Base-by-base conservation (phyloP, 2,888 invertebrate genomes). In the Cephus pulcher region DNA sequence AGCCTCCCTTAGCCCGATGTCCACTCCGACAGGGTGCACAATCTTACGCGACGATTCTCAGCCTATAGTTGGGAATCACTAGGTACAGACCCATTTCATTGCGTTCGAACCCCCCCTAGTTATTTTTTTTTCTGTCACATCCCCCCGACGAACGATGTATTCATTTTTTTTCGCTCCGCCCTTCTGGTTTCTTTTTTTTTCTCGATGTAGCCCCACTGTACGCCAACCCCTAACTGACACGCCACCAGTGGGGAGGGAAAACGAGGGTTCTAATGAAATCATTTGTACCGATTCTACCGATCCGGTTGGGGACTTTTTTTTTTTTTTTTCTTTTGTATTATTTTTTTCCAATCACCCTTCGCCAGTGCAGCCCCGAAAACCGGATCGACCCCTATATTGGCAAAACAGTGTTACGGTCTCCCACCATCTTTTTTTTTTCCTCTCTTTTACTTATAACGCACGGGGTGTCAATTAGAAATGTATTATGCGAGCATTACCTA, bases 231-330 rank as follows among this genome's bases (percentile, higher is more conserved):
- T 56, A 56, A 56, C 56, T 56, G 56, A 56, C 56, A 56, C 56
- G 56, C 56, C 56, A 56, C 56, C 56, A 56, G 56, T 56, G 56
- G 56, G 56, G 56, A 56, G 56, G 56, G 73, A 32, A 69, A 37
- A 75, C 34, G 40, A 68, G 87, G 82, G 86, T 82, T 85, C 84
- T 90, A 90, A 90, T 89, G 87, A 89, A 90, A 90, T 90, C 88
- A 89, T 89, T 88, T 85, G 78, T 78, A 78, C 75, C 78, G n/a
- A 78, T 82, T 84, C 83, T 82, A 84, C 82, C 84, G 81, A 79
- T 80, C 82, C 80, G 89, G 89, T 86, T 86, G 83, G 84, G 86
- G 86, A 87, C 85, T 85, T 84, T 76, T 80, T 80, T 34, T 80
- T 80, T 30, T 30, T 74, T 74, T 35, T 76, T 35, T 76, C 1